phyloP scores from a whole-genome alignment of 1,140 invertebrate genomes.

The Cephus cinctus region DNA sequence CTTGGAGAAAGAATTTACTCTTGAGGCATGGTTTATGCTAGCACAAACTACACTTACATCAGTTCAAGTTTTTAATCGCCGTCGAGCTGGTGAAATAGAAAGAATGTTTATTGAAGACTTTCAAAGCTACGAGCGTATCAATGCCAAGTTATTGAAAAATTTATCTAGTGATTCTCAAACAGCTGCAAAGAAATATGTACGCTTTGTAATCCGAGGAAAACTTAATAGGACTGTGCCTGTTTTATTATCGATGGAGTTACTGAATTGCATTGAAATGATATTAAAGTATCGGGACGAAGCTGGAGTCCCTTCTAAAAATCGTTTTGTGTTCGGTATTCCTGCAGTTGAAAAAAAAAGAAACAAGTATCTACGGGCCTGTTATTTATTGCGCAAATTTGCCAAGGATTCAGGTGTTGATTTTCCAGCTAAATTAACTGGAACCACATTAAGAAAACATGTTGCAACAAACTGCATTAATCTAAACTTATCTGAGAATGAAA shows the following conservation, averaged over 20 bases:
- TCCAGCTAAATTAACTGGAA: slow-evolving; percentile 16
- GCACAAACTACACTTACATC: slow-evolving; percentile 15
- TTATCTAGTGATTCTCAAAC: slow-evolving; percentile 12
- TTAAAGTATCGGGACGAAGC: slow-evolving; percentile 13
- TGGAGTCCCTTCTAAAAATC: slow-evolving; percentile 7
- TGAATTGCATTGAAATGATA: slow-evolving; percentile 4
- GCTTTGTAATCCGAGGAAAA: slow-evolving; percentile 20
- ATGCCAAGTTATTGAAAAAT: slow-evolving; percentile 14
- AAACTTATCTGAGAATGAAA: slow-evolving; percentile 21
- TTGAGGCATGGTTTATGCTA: background rate
- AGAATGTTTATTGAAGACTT: slow-evolving; percentile 18
- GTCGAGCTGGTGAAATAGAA: slow-evolving; percentile 22
- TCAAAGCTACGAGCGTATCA: slow-evolving; percentile 16
- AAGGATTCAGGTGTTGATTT: slow-evolving; percentile 15
- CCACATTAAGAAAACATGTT: slow-evolving; percentile 23
- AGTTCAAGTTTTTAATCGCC: slow-evolving; percentile 26
- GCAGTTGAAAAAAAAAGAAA: slow-evolving; percentile 4
- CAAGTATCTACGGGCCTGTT: slow-evolving; percentile 18
- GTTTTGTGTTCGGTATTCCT: slow-evolving; percentile 17
- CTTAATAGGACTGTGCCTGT: slow-evolving; percentile 19
- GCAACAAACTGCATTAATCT: slow-evolving; percentile 21
- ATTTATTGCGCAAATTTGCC: slow-evolving; percentile 14
- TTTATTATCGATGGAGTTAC: slow-evolving; percentile 11
- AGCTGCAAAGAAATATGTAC: slow-evolving; percentile 22
- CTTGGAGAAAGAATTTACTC: no score